Conservation (phyloP, 2,113 vertebrate genomes). For the Phylloscopus whistleri region DNA sequence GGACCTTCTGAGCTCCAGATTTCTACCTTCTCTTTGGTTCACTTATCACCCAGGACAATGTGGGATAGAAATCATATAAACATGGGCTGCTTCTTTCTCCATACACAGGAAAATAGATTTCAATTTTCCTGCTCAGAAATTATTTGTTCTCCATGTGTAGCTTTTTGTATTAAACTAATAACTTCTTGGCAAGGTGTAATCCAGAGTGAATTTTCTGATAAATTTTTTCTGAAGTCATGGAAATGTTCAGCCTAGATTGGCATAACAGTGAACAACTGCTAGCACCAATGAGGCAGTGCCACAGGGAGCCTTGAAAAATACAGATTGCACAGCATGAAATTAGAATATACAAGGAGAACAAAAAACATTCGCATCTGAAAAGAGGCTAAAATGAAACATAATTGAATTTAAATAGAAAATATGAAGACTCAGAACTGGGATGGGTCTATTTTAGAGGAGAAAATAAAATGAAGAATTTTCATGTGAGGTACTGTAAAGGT, state of each 20-base stretch:
- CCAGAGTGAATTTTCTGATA: neutral
- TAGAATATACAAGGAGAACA: neutral
- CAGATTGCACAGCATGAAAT: neutral
- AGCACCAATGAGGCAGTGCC: neutral
- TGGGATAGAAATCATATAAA: neutral
- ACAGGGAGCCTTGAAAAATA: neutral
- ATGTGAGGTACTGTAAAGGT: neutral
- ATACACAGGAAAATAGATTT: neutral
- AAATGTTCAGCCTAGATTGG: neutral
- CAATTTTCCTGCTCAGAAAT: neutral
- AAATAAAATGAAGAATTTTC: neutral
- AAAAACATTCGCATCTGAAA: neutral
- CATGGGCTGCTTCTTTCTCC: neutral
- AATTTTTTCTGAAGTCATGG: neutral
- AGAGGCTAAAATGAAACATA: neutral
- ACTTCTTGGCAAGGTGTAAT: neutral
- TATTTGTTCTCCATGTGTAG: neutral
- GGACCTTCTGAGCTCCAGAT: neutral
- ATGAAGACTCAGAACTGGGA: neutral
- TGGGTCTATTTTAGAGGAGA: neutral
- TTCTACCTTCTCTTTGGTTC: neutral
- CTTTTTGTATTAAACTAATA: neutral
- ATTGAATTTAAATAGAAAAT: neutral
- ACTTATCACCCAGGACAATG: fast-evolving
- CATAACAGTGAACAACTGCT: neutral